Base-by-base conservation (phyloP, 2,797 vertebrate species). In the Sardinella longiceps region DNA sequence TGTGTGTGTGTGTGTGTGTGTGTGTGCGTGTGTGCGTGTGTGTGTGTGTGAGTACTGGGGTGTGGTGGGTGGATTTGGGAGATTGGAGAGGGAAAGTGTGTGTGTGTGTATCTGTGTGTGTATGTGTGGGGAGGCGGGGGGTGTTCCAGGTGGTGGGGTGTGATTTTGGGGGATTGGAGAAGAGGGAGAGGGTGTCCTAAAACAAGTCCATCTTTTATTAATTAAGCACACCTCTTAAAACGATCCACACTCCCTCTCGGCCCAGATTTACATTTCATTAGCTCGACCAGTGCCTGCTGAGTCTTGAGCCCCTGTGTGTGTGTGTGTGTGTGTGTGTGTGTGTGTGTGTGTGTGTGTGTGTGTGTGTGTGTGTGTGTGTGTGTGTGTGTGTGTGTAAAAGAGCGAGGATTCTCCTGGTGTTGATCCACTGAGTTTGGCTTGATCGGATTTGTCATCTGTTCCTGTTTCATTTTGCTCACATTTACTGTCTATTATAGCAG, bases 151-250 rank as follows among this genome's bases (percentile, higher is more conserved):
- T 46, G 18, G 43, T 80, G 81, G 81, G 87, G 83, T 48, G 77
- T n/a, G n/a, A n/a, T n/a, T 30, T 30, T 30, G 66, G 82, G 33
- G 20, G 28, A 66, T 43, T 85, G 60, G 15, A 80, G 81, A 12
- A 82, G 86, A 84, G 60, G 66, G 28, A 58, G 84, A 45, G 45
- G 84, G 28, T 83, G 80, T 70, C 85, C 87, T 90, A 92, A 92
- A 92, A 91, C 90, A 91, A 93, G 85, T 84, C 53, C 87, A 92
- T 93, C 63, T 90, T 92, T 93, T 92, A 94, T 93, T 93, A 90
- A 94, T 91, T 87, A 45, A 82, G 81, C 82, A 33, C 53, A 50
- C 87, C 81, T 83, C 80, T 90, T 87, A 90, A 90, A 89, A 87
- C 88, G 83, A 92, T 90, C 88, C 90, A 88, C 91, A 94, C 92